Conservation (phyloP, 2,888 invertebrate genomes). For the Synanthedon myopaeformis region DNA sequence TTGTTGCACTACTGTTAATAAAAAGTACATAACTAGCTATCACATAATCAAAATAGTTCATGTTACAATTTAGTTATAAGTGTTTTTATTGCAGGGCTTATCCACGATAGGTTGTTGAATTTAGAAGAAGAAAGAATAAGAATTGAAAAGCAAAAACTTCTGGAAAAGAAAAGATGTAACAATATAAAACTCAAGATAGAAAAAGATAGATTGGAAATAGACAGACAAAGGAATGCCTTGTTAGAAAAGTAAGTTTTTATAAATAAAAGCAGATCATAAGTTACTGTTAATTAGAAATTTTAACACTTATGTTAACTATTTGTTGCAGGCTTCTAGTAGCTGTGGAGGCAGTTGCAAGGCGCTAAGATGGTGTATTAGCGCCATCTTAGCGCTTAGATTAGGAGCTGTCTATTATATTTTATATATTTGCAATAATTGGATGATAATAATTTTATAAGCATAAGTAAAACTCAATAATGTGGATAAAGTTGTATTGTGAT, state of each 20-base stretch:
- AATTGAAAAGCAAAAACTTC: slow-evolving; percentile 41
- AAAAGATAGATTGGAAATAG: slow-evolving; percentile 39
- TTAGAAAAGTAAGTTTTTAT: slow-evolving; percentile 32
- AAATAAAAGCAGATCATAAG: too few relatives aligned
- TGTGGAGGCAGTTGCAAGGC: slow-evolving; percentile 30
- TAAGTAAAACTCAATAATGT: too few relatives aligned
- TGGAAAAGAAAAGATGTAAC: slow-evolving; percentile 43
- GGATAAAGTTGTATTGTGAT: too few relatives aligned
- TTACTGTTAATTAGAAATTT: neutral
- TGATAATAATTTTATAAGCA: too few relatives aligned
- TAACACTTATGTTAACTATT: neutral
- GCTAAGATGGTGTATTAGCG: slow-evolving; percentile 6
- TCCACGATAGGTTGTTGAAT: slow-evolving; percentile 37
- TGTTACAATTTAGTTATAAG: neutral
- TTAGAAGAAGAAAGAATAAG: slow-evolving; percentile 43
- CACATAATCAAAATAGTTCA: neutral
- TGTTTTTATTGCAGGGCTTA: slow-evolving; percentile 20
- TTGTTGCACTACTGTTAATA: too few relatives aligned
- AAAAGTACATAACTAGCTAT: neutral
- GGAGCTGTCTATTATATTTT: too few relatives aligned
- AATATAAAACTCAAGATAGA: slow-evolving; percentile 43
- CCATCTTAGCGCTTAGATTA: too few relatives aligned
- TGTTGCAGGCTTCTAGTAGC: slow-evolving; percentile 31
- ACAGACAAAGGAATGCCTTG: slow-evolving; percentile 36
- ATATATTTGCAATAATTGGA: too few relatives aligned